Evolutionary conservation across 2,888 invertebrate species (phyloP).

Genomic region (Ichneumoninae sp.): DNA sequence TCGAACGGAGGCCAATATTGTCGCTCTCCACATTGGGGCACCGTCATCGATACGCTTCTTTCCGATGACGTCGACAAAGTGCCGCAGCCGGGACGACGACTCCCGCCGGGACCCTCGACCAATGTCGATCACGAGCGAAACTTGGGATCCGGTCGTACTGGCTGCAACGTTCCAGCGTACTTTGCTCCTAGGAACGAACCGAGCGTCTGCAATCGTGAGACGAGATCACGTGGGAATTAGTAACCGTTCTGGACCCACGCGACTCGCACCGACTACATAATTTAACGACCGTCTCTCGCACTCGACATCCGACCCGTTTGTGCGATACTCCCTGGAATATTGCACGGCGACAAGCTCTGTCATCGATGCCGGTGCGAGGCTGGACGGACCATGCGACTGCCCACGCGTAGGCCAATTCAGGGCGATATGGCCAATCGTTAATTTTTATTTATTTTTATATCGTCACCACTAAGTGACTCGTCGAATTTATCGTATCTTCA

Average conservation of each 20-base stretch:
- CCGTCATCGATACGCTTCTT: constrained; percentile 47
- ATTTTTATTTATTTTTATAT: background rate
- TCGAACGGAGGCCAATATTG: constrained; percentile 30
- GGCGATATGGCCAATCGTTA: background rate
- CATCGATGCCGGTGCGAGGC: constrained; percentile 14
- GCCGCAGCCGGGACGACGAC: constrained; percentile 12
- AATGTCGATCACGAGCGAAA: constrained; percentile 46
- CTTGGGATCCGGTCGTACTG: constrained; percentile 37
- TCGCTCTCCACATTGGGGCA: constrained; percentile 17
- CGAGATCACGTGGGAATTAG: constrained; percentile 59
- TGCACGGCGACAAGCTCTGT: constrained; percentile 12
- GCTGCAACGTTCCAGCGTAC: constrained; percentile 24
- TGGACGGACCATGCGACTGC: background rate
- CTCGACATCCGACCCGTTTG: constrained; percentile 23
- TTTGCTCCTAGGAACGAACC: constrained; percentile 2
- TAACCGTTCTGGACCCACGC: constrained; percentile 49
- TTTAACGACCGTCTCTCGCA: constrained; percentile 25
- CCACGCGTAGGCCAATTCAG: constrained; percentile 7
- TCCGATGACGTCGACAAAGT: constrained; percentile 13
- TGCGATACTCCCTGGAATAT: constrained; percentile 8
- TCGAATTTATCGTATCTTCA: too few relatives aligned
- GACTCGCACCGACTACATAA: constrained; percentile 31
- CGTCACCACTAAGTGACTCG: background rate
- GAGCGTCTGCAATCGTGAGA: constrained; percentile 32
- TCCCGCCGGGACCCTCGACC: constrained; percentile 25